Base-by-base conservation (phyloP, 2,797 vertebrate species). In the Acanthornis magna region DNA sequence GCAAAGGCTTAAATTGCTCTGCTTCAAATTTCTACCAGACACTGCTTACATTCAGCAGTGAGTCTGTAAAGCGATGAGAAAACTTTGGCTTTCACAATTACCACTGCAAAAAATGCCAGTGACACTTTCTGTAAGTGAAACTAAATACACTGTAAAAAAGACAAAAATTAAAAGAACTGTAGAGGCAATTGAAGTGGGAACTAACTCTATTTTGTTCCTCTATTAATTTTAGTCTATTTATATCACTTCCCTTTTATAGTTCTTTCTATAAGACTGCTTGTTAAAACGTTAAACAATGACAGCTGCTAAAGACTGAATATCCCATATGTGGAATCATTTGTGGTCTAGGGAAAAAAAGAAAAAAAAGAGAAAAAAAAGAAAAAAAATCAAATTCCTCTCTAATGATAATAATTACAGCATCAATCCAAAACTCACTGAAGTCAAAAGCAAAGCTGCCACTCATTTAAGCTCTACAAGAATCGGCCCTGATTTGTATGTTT, bases 231-330 rank as follows among this genome's bases (percentile, higher is more conserved):
- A 92, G 80, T 60, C 42, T 93, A 79, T 91, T 97, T 97, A 93
- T 96, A 92, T n/a, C 62, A 92, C 92, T 96, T 96, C 89, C 60
- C 48, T 94, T 93, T 86, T 89, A 85, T 77, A 86, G 79, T 80
- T 94, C 65, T 92, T 93, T 89, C 70, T 96, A 29, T 81, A 94
- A 81, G 55, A 65, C 26, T 84, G 58, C 87, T 93, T 93, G 62
- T 96, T 94, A 93, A 94, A 95, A 32, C 38, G 93, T 84, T 96
- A 83, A 96, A 94, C 84, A 96, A 67, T 63, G 89, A 91, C 92
- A 95, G 94, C 87, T 94, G 89, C 76, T 92, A 87, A 95, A 92
- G 93, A 61, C 70, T 9, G 16, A 90, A 63, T 94, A 75, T 91
- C 73, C 76, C 65, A 78, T 66, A 67, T 96, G 89, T 92, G 32